Conservation (phyloP, 2,888 invertebrate species). For the Philopedon plagiatum region DNA sequence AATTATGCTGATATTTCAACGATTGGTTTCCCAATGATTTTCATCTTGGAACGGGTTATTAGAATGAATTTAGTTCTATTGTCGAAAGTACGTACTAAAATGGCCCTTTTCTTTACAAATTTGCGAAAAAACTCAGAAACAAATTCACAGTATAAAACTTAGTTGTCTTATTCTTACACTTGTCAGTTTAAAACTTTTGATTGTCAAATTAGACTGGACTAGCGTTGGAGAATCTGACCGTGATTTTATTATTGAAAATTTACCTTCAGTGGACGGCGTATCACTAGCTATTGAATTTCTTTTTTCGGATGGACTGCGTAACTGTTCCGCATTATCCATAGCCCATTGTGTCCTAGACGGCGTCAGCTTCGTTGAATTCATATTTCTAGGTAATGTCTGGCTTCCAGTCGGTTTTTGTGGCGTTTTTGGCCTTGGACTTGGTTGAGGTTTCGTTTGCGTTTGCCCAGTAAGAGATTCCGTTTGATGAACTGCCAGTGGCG, state of each 20-base stretch:
- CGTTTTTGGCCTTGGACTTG: conserved; percentile 27
- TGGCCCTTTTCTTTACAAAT: too few species aligned
- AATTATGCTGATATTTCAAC: too few species aligned
- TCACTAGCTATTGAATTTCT: conserved; percentile 62
- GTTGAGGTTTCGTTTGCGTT: conserved; percentile 1
- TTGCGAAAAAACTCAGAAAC: too few species aligned
- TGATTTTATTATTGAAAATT: background rate
- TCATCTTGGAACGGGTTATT: too few species aligned
- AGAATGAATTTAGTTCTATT: too few species aligned
- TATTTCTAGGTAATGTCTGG: conserved; percentile 66
- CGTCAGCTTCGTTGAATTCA: conserved; percentile 55
- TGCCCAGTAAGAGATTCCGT: conserved; percentile 7
- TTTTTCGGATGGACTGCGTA: conserved; percentile 68
- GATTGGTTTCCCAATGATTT: too few species aligned
- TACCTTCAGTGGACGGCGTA: conserved; percentile 40
- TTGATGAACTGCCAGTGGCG: background rate
- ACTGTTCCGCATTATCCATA: conserved; percentile 68
- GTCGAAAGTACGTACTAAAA: too few species aligned
- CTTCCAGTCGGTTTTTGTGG: conserved; percentile 58
- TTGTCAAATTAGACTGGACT: too few species aligned
- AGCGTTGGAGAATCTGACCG: too few species aligned
- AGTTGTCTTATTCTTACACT: too few species aligned
- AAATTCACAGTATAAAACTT: too few species aligned
- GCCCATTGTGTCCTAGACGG: conserved; percentile 66
- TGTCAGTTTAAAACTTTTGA: too few species aligned